Evolutionary conservation across 2,113 vertebrate genomes (phyloP).

Genomic region (Phaethornis superciliosus): DNA sequence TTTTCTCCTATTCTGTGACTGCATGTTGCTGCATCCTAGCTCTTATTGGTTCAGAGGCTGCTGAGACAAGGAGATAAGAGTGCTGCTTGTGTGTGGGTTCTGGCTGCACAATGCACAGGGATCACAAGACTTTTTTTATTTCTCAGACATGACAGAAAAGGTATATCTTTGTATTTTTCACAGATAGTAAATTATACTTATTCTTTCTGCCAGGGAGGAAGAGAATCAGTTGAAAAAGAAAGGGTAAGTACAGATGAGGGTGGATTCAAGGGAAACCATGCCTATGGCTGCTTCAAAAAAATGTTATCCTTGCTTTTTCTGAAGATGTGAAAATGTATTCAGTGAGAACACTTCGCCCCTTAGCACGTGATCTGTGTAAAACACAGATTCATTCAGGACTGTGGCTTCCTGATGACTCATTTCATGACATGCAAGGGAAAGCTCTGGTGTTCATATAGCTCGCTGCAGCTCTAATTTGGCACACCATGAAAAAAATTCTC

Average conservation of each 20-base stretch:
- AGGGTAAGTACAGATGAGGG: neutral
- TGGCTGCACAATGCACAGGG: neutral
- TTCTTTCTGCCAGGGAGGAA: neutral
- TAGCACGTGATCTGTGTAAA: neutral
- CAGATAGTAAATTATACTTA: neutral
- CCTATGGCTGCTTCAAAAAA: neutral
- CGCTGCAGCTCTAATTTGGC: neutral
- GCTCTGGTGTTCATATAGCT: neutral
- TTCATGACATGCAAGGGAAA: neutral
- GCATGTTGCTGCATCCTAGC: neutral
- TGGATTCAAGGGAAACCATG: neutral
- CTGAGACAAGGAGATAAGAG: neutral
- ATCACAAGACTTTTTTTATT: neutral
- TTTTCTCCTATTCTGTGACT: neutral
- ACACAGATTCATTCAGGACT: neutral
- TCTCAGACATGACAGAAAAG: neutral
- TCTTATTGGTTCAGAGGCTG: neutral
- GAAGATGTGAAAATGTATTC: neutral
- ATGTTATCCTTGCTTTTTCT: neutral
- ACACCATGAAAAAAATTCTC: neutral
- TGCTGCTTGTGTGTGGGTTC: neutral
- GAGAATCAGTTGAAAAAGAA: neutral
- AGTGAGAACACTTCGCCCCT: neutral
- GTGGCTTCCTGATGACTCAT: neutral
- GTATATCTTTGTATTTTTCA: neutral